Evolutionary conservation across 2,888 invertebrate species (phyloP).

Genomic region (Mallateleia sp.): DNA sequence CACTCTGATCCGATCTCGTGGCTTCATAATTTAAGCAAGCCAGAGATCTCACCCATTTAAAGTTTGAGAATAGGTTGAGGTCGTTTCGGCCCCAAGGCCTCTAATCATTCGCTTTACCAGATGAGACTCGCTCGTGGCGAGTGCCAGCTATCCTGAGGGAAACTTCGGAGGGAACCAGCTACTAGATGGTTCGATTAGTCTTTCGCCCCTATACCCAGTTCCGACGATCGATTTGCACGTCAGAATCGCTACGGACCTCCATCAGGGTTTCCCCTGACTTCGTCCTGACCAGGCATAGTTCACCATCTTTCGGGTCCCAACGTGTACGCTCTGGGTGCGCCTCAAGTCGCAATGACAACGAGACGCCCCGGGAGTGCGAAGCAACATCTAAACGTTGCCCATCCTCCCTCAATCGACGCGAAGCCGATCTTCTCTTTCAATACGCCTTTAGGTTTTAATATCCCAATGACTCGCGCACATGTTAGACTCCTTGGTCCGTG

Average conservation of each 20-base stretch:
- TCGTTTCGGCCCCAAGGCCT: slow-evolving; percentile 93
- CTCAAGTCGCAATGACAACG: slow-evolving; percentile 88
- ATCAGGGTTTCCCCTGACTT: slow-evolving; percentile 93
- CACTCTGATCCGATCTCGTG: slow-evolving; percentile 91
- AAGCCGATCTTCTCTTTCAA: slow-evolving; percentile 91
- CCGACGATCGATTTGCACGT: slow-evolving; percentile 95
- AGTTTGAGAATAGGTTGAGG: slow-evolving; percentile 94
- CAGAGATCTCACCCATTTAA: slow-evolving; percentile 93
- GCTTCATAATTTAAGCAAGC: slow-evolving; percentile 91
- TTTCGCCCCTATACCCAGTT: slow-evolving; percentile 91
- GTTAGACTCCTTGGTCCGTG: slow-evolving; percentile 94
- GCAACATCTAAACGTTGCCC: slow-evolving; percentile 89
- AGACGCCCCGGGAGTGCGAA: slow-evolving; percentile 92
- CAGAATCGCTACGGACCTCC: slow-evolving; percentile 94
- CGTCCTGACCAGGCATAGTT: slow-evolving; percentile 93
- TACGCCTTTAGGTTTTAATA: slow-evolving; percentile 91
- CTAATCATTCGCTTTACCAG: slow-evolving; percentile 94
- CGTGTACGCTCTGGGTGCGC: slow-evolving; percentile 92
- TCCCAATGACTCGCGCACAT: slow-evolving; percentile 93
- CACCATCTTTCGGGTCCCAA: slow-evolving; percentile 94
- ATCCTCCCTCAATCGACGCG: slow-evolving; percentile 90
- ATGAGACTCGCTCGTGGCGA: slow-evolving; percentile 85
- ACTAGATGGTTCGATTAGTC: slow-evolving; percentile 85
- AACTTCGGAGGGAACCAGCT: slow-evolving; percentile 84
- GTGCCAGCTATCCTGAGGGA: slow-evolving; percentile 86